Evolutionary conservation across 2,888 invertebrate genomes (phyloP), one percentile per base, ranked within the genome.

Genomic region (Apamea anceps): DNA sequence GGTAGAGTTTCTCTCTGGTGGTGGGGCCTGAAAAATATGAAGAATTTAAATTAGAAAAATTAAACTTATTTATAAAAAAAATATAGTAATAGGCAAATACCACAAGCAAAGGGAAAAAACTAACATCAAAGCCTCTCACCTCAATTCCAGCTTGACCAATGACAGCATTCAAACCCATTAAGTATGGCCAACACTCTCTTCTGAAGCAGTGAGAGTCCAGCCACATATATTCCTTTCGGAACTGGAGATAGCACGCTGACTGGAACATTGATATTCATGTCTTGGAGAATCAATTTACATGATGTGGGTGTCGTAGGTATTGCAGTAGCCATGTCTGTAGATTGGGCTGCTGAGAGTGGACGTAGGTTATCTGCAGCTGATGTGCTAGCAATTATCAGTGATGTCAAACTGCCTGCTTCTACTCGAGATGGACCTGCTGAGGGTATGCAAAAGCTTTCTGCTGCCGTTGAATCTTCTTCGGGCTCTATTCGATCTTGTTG

Each of bases 401-500:
- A 51, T 51, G 51, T 51, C 15, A 18, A 51, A 51, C 51, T 51
- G 51, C 51, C 51, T 51, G 51, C 51, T 51, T 51, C 51, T 51
- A 51, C 51, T 18, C 18, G 51, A 51, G 6, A 51, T 51, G 51
- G 18, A 51, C 51, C 51, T 51, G 51, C 0, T 51, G 51, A 15
- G 6, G 51, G 51, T 51, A 51, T 51, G 51, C 51, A 51, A 6
- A 51, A 18, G 5, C 18, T 51, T 15, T 51, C 51, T 15, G 51
- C 51, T 51, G 18, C 18, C 51, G 5, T 51, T 51, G 63, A 72
- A 75, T 78, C 77, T 79, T 75, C 57, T 72, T 77, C 60, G 63
- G 82, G 63, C n/a, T 89, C 82, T 63, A 77, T 45, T 57, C 72
- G 72, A 72, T 77, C 67, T 77, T 77, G 72, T 77, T 67, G 72